Percentiles rank a stretch among this genome's conserved stretches.
Evolutionary conservation across 2,113 vertebrate species (phyloP).

Genomic region (Oncorhynchus clarkii): DNA sequence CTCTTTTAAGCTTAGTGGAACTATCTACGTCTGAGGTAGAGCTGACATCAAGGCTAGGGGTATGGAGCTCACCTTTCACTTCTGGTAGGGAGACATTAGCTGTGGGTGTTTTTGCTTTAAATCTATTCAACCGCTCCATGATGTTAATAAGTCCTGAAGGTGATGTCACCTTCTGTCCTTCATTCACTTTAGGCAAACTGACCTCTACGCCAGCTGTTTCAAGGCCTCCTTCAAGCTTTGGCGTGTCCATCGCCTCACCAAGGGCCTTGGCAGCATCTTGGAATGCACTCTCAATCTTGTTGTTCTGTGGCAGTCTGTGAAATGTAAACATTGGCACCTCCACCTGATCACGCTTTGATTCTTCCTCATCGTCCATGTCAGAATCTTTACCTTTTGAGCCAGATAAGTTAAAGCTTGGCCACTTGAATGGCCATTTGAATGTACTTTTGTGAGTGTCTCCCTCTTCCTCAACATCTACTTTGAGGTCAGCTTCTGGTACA

Average conservation of each 20-base stretch:
- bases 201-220: constrained; percentile 48
- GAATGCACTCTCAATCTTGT: neutral
- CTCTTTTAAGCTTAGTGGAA: constrained; percentile 44
- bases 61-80: constrained; percentile 21
- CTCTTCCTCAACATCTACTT: constrained; percentile 32
- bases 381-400: neutral
- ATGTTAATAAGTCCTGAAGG: constrained; percentile 48
- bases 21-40: constrained; percentile 28
- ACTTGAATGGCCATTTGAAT: constrained; percentile 59
- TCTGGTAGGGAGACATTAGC: constrained; percentile 15
- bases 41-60: constrained; percentile 11
- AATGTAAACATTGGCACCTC: constrained; percentile 63
- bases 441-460: constrained; percentile 44
- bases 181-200: constrained; percentile 48
- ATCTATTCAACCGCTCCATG: constrained; percentile 61
- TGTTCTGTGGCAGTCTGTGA: constrained; percentile 57
- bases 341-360: neutral
- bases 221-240: constrained; percentile 41
- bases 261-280: too few species aligned
- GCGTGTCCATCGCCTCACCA: neutral
- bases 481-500: constrained; percentile 24
- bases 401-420: constrained; percentile 23
- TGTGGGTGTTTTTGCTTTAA: constrained; percentile 38
- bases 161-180: constrained; percentile 22
- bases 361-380: constrained; percentile 22